phyloP scores from a whole-genome alignment of 2,797 vertebrate species.

The Clarias pachynema region DNA sequence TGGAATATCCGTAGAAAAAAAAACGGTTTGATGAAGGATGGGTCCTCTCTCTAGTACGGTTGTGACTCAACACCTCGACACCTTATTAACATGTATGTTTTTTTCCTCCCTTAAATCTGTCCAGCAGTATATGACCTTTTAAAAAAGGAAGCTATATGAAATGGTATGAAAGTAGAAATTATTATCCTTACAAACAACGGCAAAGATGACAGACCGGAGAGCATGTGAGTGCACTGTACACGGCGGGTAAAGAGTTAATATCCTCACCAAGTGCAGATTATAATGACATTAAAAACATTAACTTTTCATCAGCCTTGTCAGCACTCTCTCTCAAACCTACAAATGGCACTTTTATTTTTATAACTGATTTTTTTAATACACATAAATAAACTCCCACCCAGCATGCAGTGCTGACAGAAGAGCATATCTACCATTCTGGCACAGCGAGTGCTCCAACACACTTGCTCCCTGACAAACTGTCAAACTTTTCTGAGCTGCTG shows the following conservation, averaged over 20 bases:
- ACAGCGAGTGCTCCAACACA: background rate
- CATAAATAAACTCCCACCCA: background rate
- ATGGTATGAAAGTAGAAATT: background rate
- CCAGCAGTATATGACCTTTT: background rate
- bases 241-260: background rate
- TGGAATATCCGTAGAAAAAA: background rate
- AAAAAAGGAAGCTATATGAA: no score
- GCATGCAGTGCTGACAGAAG: background rate
- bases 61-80: background rate
- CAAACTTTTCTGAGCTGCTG: background rate
- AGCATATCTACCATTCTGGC: background rate
- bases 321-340: background rate
- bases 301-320: background rate
- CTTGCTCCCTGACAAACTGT: slow-evolving; percentile 7
- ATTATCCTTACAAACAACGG: background rate
- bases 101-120: background rate
- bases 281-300: background rate
- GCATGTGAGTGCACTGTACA: background rate
- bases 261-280: background rate
- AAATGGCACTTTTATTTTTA: background rate
- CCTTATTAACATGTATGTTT: background rate
- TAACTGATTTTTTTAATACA: background rate
- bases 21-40: no score
- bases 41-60: background rate
- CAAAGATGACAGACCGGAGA: background rate